A percentile compares a stretch with the other conserved stretches of the same genome.
Evolutionary conservation across 2,797 vertebrate species (phyloP).

Genomic region (Okamejei kenojei): DNA sequence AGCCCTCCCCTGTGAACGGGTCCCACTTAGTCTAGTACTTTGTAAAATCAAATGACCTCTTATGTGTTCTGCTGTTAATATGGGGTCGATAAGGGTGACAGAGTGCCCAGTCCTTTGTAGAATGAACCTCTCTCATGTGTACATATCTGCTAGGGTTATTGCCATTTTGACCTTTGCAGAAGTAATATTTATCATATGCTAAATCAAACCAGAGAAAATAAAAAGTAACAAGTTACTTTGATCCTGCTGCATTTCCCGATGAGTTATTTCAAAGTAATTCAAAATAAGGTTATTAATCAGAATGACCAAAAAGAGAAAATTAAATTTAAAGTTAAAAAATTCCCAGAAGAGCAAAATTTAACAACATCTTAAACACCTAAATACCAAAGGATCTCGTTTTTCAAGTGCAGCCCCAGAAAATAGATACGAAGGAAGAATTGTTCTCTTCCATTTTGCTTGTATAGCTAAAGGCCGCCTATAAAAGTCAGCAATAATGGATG

Average conservation of each 20-base stretch:
- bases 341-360: not conserved
- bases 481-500: constrained; percentile 65
- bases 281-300: not conserved
- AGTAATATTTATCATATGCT: not conserved
- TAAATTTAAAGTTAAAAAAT: not conserved
- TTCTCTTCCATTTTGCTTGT: not conserved
- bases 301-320: not conserved
- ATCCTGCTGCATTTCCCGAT: not conserved
- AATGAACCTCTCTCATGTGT: not conserved
- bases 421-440: not conserved
- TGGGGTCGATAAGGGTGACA: not conserved
- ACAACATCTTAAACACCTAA: not conserved
- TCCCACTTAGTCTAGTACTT: not conserved
- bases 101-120: not conserved
- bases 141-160: not conserved
- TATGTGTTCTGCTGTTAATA: not conserved
- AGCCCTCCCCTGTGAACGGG: no score
- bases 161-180: not conserved
- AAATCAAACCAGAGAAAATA: no score
- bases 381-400: not conserved
- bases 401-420: not conserved
- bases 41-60: not conserved
- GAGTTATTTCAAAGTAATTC: not conserved
- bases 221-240: not conserved
- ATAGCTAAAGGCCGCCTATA: constrained; percentile 37